Base-by-base conservation (phyloP, 2,888 invertebrate species). In the Labia minor region DNA sequence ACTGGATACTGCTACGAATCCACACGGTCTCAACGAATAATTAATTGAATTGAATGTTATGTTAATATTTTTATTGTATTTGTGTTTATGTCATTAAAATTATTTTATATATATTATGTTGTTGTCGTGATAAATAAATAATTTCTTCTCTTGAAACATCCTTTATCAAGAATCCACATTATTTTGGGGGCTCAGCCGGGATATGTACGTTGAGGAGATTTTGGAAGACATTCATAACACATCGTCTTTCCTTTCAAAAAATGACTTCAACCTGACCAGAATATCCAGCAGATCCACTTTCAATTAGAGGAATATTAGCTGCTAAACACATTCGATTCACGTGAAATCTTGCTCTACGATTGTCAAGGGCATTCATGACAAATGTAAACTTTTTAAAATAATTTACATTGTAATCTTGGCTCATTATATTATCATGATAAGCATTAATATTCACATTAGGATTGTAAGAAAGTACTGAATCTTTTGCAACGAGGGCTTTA, bases 291-390 rank as follows among this genome's bases (percentile, higher is more conserved):
- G 98, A 95, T 1, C 99, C 99, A 68, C 96, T 96, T 78, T 99
- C 99, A 71, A 99, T 86, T 1, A 99, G 80, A 0, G 99, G 97
- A 33, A 96, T 83, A 75, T 93, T 88, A 1, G 96, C 94, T 49
- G 97, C 94, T 64, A 99, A 81, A 77, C 99, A 99, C 92, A 99
- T 92, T 21, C 99, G 85, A 80, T 99, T 99, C 0, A 99, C 99
- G 81, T 99, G 99, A 77, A 93, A 97, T 62, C 99, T 85, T 0
- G 99, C 99, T 63, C 90, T 91, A 74, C 91, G 84, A 78, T 99
- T 99, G 77, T 99, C 99, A 71, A 99, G 79, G 0, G 99, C 99
- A 80, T 97, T 99, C 80, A 99, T 82, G 3, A 99, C 96, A 67
- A 99, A 77, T 68, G 86, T 84, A 78, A 97, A 99, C 74, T 88